These are phyloP conservation scores for Metopolophium dirhodum DNA, from an alignment of 1,140 invertebrate genomes.

Conservation along the genomic window DNA sequence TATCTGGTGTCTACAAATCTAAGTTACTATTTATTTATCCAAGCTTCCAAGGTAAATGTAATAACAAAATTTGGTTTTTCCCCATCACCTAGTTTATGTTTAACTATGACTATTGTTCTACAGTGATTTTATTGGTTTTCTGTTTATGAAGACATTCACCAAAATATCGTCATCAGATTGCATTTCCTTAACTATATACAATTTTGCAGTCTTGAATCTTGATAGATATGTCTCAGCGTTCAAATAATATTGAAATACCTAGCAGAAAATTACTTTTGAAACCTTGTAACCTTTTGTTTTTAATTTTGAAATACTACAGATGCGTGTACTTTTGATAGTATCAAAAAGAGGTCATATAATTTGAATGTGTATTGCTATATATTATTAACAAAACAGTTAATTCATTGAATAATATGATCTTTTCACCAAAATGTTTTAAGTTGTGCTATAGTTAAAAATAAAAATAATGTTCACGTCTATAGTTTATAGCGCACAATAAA, in stretches of 20 bases:
- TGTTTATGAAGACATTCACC: not conserved
- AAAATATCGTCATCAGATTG: not conserved
- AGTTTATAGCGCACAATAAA: not conserved
- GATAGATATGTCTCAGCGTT: not conserved
- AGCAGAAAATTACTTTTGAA: not conserved
- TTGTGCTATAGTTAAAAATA: not conserved
- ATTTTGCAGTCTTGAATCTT: not conserved
- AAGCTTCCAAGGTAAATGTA: not conserved
- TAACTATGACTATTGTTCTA: not conserved
- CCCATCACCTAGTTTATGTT: not conserved
- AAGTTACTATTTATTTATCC: not conserved
- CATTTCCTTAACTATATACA: not conserved
- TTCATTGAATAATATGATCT: not conserved
- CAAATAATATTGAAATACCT: not conserved
- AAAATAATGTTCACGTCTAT: not conserved
- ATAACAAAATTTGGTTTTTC: not conserved
- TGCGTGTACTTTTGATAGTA: not conserved
- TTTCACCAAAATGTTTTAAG: not conserved
- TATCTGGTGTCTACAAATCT: not conserved
- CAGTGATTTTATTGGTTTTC: not conserved
- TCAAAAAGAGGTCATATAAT: conserved; percentile 3
- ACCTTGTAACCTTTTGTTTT: not conserved
- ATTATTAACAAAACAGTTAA: not conserved
- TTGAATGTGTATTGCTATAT: not conserved
- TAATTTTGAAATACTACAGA: not conserved